Evolutionary conservation across 2,113 vertebrate genomes (phyloP).

Genomic region (Edolisoma coerulescens): DNA sequence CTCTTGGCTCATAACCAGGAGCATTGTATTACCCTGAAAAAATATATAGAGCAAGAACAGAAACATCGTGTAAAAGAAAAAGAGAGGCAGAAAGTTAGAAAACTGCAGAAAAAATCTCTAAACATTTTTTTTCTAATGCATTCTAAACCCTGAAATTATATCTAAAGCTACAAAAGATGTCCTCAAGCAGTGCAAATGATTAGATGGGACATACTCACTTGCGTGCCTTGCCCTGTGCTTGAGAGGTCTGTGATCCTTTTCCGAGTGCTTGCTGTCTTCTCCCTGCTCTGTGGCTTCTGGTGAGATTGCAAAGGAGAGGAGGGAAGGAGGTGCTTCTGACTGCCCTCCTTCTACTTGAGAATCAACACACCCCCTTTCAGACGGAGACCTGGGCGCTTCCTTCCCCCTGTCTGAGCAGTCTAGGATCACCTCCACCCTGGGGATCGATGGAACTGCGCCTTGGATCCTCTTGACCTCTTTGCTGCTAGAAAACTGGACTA

Average conservation of each 20-base stretch:
- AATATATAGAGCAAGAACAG: neutral
- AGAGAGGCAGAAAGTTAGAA: neutral
- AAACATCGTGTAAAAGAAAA: neutral
- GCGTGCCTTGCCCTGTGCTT: conserved; percentile 91
- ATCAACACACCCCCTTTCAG: conserved; percentile 79
- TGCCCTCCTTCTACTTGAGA: conserved; percentile 86
- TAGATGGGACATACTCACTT: conserved; percentile 81
- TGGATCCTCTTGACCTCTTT: conserved; percentile 69
- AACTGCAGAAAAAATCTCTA: neutral
- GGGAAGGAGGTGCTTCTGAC: conserved; percentile 81
- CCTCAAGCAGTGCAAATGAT: neutral
- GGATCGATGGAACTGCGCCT: conserved; percentile 55
- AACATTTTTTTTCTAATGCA: neutral
- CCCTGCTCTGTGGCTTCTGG: conserved; percentile 81
- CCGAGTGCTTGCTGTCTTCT: conserved; percentile 79
- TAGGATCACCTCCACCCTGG: conserved; percentile 82
- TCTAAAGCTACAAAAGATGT: neutral
- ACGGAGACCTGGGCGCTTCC: conserved; percentile 69
- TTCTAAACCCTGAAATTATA: neutral
- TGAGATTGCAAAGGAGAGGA: conserved; percentile 84
- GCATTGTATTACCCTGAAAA: neutral
- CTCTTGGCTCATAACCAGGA: neutral
- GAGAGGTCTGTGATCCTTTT: conserved; percentile 85
- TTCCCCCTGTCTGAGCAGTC: conserved; percentile 74
- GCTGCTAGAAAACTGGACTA: conserved; percentile 65